These are phyloP conservation scores for Pocillopora meandrina DNA, from an alignment of 92 coral and sea anemone genomes.

Conservation along the genomic window DNA sequence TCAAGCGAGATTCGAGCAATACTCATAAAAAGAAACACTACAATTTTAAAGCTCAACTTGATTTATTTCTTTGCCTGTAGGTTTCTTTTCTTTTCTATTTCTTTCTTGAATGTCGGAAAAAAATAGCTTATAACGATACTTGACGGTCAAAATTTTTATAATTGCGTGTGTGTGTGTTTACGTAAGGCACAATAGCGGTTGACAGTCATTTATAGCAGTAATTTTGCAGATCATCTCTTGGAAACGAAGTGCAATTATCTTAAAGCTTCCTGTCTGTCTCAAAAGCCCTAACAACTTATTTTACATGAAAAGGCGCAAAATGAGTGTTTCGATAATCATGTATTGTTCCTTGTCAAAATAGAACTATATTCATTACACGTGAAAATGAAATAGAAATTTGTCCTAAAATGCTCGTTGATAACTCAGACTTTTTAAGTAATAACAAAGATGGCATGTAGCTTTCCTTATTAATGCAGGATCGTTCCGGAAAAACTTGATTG, in stretches of 20 bases:
- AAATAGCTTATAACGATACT: not conserved
- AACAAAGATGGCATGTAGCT: not conserved
- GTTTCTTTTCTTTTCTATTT: not conserved
- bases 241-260: slow-evolving; percentile 14
- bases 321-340: not conserved
- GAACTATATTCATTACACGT: not conserved
- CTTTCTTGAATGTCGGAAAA: not conserved
- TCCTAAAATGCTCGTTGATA: no score
- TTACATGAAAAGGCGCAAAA: not conserved
- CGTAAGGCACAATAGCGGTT: not conserved
- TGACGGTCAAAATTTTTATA: not conserved
- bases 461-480: not conserved
- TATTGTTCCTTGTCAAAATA: not conserved
- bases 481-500: not conserved
- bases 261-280: not conserved
- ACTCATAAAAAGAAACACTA: not conserved
- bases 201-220: not conserved
- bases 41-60: not conserved
- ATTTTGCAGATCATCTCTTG: slow-evolving; percentile 5
- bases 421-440: not conserved
- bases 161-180: slow-evolving; percentile 5
- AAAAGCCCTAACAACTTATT: not conserved
- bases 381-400: not conserved
- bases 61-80: not conserved
- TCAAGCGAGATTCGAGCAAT: no score